Evolutionary conservation across 1,140 invertebrate genomes (phyloP).

Genomic region (Panagrolaimus sp.): DNA sequence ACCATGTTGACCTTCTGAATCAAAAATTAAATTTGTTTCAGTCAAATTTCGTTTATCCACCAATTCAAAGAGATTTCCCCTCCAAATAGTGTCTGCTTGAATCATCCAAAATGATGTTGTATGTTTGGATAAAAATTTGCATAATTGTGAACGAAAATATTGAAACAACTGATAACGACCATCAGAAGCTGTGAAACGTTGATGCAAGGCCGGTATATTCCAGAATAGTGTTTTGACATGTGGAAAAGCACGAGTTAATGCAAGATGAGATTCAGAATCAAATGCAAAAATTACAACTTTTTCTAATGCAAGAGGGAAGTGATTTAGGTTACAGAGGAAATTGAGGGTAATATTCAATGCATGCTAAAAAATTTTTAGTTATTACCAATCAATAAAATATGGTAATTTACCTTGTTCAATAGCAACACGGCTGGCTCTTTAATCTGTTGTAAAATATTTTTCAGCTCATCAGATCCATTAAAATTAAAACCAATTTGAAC

Average conservation of each 20-base stretch:
- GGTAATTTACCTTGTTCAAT: conserved; percentile 31
- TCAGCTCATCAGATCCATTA: too few species aligned
- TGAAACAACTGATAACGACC: conserved; percentile 45
- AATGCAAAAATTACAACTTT: conserved; percentile 38
- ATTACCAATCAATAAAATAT: background rate
- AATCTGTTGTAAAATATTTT: too few species aligned
- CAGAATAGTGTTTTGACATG: conserved; percentile 28
- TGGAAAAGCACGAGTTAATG: conserved; percentile 27
- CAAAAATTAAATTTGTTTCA: conserved; percentile 31
- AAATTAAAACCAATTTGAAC: too few species aligned
- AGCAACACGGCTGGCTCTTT: conserved; percentile 27
- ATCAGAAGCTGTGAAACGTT: conserved; percentile 35
- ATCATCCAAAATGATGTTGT: conserved; percentile 36
- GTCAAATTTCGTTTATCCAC: conserved; percentile 20
- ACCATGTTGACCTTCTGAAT: conserved; percentile 33
- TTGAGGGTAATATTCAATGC: conserved; percentile 44
- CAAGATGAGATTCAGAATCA: conserved; percentile 30
- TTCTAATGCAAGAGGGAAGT: conserved; percentile 31
- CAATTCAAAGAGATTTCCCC: conserved; percentile 39
- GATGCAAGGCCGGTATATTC: conserved; percentile 26
- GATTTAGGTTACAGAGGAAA: conserved; percentile 36
- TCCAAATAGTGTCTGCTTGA: conserved; percentile 46
- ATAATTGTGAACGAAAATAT: conserved; percentile 40
- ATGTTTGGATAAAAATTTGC: conserved; percentile 22
- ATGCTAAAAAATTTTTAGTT: conserved; percentile 23